Base-by-base conservation (phyloP, 2,797 vertebrate species). In the Fringilla coelebs region DNA sequence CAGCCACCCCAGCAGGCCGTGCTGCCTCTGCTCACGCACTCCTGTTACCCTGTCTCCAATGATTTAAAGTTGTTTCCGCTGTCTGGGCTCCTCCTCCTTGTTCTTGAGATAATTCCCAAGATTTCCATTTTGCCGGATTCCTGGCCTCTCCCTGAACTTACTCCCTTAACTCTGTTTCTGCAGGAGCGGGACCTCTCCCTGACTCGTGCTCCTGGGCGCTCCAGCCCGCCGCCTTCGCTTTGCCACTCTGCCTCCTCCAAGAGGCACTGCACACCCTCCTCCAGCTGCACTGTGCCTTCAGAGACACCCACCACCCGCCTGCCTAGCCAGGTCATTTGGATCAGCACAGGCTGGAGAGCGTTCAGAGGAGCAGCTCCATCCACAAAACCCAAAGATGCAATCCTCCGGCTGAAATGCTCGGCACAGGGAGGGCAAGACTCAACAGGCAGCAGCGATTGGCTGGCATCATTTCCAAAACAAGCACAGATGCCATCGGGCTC, bases 241-340 rank as follows among this genome's bases (percentile, higher is more conserved):
- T 26, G 9, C 67, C 38, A 8, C 68, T 80, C 49, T 77, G n/a
- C 40, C 62, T 91, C 58, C 36, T 73, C 95, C 93, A 85, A 32
- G 41, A 12, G 25, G 25, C 60, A 65, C 6, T 81, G 88, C 58
- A 92, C 82, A 88, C 54, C 57, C 61, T 92, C 79, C 82, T 93
- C 75, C 93, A 94, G 94, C 89, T 88, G 82, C 80, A 78, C 76
- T 75, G 80, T 31, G 82, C 71, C 57, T 71, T 88, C 81, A 63
- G 82, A 91, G 29, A 77, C 46, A 85, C 51, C 82, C 80, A 83
- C 72, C 88, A 68, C 57, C 13, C 31, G 76, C 48, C 66, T 85
- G 57, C 75, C 93, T 66, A 61, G 77, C n/a, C 88, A 84, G 89
- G 88, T 68, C 94, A 88, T 51, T 68, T 83, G 94, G 94, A 94